Evolutionary conservation across 2,113 vertebrate species (phyloP).

Genomic region (Marcusenius ussheri): DNA sequence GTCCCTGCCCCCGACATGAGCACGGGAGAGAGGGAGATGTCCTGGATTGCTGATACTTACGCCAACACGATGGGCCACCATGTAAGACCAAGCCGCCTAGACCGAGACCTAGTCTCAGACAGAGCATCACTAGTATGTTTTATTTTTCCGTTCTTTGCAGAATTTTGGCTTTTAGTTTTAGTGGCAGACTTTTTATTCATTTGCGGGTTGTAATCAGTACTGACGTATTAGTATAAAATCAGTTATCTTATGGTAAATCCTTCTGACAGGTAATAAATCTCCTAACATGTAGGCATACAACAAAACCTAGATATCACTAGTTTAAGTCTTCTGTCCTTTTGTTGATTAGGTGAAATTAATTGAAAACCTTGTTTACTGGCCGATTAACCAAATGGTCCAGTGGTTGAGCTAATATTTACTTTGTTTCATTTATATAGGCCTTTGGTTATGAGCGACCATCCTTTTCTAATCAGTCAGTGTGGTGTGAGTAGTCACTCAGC

Average conservation of each 20-base stretch:
- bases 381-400: background rate
- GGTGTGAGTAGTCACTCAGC: no score
- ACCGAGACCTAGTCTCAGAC: background rate
- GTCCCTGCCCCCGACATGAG: conserved; percentile 90
- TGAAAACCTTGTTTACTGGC: background rate
- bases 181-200: background rate
- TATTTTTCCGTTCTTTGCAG: background rate
- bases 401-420: conserved; percentile 5
- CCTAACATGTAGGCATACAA: background rate
- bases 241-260: background rate
- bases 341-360: background rate
- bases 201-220: background rate
- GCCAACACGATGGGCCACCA: conserved; percentile 83
- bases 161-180: background rate
- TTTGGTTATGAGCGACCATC: background rate
- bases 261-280: background rate
- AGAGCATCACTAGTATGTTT: background rate
- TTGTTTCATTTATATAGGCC: background rate
- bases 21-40: conserved; percentile 86
- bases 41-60: conserved; percentile 87
- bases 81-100: conserved; percentile 57
- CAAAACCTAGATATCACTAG: background rate
- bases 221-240: background rate
- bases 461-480: conserved; percentile 9
- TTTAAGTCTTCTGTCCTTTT: background rate